A percentile compares a stretch with the other conserved stretches of the same genome.
phyloP scores from a whole-genome alignment of 2,113 vertebrate species.

The Montifringilla adamsi region DNA sequence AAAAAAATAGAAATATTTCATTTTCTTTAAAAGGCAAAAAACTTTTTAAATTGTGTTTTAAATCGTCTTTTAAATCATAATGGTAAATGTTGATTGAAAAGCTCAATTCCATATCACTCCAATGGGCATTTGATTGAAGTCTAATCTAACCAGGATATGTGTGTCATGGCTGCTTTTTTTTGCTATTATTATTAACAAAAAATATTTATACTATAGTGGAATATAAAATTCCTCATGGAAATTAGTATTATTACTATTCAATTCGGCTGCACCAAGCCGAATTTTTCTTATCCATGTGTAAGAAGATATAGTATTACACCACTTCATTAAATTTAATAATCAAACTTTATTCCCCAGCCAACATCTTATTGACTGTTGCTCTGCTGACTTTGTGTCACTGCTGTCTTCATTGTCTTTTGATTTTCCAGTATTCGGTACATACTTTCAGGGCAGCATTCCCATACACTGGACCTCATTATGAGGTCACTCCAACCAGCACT shows the following conservation, averaged over 20 bases:
- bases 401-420: neutral
- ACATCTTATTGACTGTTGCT: neutral
- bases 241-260: neutral
- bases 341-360: neutral
- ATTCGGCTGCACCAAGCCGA: neutral
- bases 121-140: neutral
- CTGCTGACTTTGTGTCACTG: neutral
- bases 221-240: neutral
- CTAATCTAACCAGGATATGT: neutral
- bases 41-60: neutral
- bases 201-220: neutral
- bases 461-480: neutral
- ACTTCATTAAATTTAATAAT: neutral
- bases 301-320: neutral
- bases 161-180: neutral
- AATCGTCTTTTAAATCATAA: neutral
- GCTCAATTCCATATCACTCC: neutral
- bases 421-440: neutral
- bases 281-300: neutral
- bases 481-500: neutral
- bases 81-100: neutral
- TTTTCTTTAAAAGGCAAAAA: neutral
- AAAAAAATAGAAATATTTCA: neutral
- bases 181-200: neutral
- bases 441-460: neutral